These are phyloP conservation scores for Sterrhoptilus dennistouni DNA, from an alignment of 2,113 vertebrate species.

Conservation along the genomic window DNA sequence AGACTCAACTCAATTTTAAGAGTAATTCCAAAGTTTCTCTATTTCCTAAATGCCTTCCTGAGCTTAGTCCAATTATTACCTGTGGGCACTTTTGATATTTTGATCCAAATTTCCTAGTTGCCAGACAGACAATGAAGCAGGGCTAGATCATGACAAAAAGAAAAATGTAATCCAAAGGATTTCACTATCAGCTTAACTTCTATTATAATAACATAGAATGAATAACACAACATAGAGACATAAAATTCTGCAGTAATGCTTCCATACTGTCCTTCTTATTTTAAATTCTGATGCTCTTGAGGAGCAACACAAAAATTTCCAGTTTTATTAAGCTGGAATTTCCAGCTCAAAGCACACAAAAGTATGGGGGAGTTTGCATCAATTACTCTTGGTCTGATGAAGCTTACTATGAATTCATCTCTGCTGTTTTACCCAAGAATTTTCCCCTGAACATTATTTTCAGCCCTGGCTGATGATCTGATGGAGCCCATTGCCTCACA, in stretches of 20 bases:
- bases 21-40: not conserved
- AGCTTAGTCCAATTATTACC: not conserved
- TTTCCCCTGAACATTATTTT: not conserved
- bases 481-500: not conserved
- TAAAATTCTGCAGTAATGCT: not conserved
- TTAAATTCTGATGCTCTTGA: not conserved
- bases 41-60: not conserved
- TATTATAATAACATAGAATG: not conserved
- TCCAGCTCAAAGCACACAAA: not conserved
- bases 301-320: not conserved
- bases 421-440: not conserved
- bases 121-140: not conserved
- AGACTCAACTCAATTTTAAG: not conserved
- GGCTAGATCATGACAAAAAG: not conserved
- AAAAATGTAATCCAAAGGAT: not conserved
- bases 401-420: not conserved
- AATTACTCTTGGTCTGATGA: not conserved
- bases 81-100: not conserved
- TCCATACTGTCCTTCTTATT: not conserved
- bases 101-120: not conserved
- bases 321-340: not conserved
- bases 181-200: not conserved
- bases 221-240: not conserved
- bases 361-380: not conserved
- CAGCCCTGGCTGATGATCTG: not conserved